Evolutionary conservation across 2,113 vertebrate genomes (phyloP), one percentile per base, ranked within the genome.

Genomic region (Phyllopteryx taeniolatus): DNA sequence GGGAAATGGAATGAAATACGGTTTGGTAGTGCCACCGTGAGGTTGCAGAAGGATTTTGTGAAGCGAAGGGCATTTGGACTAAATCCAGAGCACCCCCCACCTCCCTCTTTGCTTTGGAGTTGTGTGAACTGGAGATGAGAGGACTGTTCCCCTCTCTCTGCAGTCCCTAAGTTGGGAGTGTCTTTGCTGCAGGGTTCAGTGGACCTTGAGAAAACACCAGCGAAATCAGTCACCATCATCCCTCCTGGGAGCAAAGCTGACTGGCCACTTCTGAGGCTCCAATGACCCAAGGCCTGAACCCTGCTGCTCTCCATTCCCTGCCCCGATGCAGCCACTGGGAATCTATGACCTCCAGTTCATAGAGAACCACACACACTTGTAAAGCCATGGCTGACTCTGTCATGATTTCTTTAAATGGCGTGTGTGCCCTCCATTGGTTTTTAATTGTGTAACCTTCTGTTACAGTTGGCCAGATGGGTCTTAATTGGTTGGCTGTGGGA

Each of bases 401-500:
- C 68, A 65, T 80, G 83, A 19, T 51, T 51, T 17, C 80, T 87
- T 73, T 81, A 81, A 89, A 86, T 84, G 59, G 59, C 31, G 15
- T 71, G 67, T 64, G 78, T 77, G 72, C 67, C 73, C 67, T 83
- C 70, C 72, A 57, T 59, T 46, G 54, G 44, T 68, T 78, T 17
- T 13, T 49, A 19, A 19, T 46, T 31, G 46, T 15, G 46, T 17
- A 67, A 44, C 65, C 49, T 47, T 27, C 8, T 8, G 27, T 60
- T 35, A 89, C 94, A 88, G 72, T 74, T 89, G 88, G 92, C 94
- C 95, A 96, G 95, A 95, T 96, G 95, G 95, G 91, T 93, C 92
- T 96, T 96, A 97, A 96, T 96, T 96, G 94, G 94, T 93, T 95
- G 94, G 94, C 94, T 93, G 93, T 94, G 89, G 93, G 94, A 95